A percentile compares a stretch with the other conserved stretches of the same genome.
phyloP scores from a whole-genome alignment of 2,797 vertebrate species.

The Percopsis omiscomaycus region DNA sequence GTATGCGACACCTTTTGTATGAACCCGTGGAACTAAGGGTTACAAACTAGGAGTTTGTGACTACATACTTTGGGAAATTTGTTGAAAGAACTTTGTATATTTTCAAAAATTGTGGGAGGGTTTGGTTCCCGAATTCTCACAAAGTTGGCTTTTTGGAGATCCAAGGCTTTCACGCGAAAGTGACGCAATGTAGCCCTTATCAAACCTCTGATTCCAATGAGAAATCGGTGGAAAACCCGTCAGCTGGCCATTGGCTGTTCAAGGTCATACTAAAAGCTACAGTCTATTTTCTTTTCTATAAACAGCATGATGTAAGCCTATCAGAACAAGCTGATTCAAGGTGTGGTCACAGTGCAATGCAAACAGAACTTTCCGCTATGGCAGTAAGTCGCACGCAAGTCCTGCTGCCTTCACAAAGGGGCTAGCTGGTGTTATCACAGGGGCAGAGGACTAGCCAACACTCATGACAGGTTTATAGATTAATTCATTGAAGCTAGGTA shows the following conservation, averaged over 20 bases:
- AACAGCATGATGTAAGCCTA: conserved; percentile 5
- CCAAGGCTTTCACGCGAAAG: background rate
- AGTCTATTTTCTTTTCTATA: conserved; percentile 7
- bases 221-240: conserved; percentile 30
- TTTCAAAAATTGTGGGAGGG: too few species aligned
- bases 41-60: too few species aligned
- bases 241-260: conserved; percentile 29
- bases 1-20: too few species aligned
- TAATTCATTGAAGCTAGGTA: conserved; percentile 3
- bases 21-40: too few species aligned
- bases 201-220: conserved; percentile 21
- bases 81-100: too few species aligned
- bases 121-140: too few species aligned
- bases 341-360: conserved; percentile 43
- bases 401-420: background rate
- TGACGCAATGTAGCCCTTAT: conserved; percentile 29
- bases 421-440: conserved; percentile 7
- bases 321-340: conserved; percentile 8
- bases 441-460: background rate
- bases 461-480: background rate
- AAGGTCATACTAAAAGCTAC: conserved; percentile 29
- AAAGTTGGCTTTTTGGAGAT: too few species aligned
- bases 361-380: conserved; percentile 55
- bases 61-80: too few species aligned
- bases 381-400: conserved; percentile 15